Conservation (phyloP, 1,140 invertebrate species). For the Wasmannia auropunctata region DNA sequence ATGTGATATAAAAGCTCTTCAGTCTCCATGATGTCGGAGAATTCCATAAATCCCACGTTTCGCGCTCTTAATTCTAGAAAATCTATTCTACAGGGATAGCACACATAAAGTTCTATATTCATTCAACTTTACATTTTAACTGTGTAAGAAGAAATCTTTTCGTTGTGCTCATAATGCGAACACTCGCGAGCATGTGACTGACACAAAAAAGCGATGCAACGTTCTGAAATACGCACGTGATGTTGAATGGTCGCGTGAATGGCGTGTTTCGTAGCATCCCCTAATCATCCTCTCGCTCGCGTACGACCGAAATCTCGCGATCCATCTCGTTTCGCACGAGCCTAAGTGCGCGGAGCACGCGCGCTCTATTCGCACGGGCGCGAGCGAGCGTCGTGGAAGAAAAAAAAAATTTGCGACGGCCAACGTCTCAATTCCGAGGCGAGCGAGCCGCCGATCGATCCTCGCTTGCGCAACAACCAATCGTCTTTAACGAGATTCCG, state of each 20-base stretch:
- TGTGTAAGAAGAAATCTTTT: neutral
- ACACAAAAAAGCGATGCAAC: neutral
- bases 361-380: neutral
- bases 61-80: neutral
- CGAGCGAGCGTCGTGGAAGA: neutral
- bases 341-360: neutral
- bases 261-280: neutral
- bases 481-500: slow-evolving; percentile 71
- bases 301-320: neutral
- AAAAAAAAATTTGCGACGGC: slow-evolving; percentile 45
- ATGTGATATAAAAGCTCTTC: neutral
- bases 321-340: neutral
- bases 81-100: neutral
- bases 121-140: neutral
- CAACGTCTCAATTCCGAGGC: slow-evolving; percentile 66
- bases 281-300: neutral
- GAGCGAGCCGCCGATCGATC: slow-evolving; percentile 65
- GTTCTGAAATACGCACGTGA: neutral
- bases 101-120: neutral
- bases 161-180: neutral
- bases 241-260: neutral
- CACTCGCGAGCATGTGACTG: neutral
- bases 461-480: slow-evolving; percentile 66
- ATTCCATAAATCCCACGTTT: neutral
- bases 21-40: neutral